A percentile compares a stretch with the other conserved stretches of the same genome.
phyloP scores from a whole-genome alignment of 2,797 vertebrate genomes.

The Columba guinea region DNA sequence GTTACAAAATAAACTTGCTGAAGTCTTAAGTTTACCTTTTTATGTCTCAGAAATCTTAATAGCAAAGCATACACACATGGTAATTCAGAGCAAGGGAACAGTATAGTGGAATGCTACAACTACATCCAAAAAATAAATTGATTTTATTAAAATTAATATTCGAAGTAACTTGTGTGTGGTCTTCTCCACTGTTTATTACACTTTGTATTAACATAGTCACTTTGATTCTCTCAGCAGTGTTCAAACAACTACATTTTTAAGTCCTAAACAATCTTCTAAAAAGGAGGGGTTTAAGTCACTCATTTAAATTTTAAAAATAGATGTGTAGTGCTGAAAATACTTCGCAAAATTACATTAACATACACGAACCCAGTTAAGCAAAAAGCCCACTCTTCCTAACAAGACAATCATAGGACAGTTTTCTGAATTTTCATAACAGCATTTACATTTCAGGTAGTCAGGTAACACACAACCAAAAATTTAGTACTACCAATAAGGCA shows the following conservation, averaged over 20 bases:
- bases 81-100: not conserved
- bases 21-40: not conserved
- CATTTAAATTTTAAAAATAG: not conserved
- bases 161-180: not conserved
- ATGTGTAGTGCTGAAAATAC: not conserved
- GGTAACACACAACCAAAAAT: not conserved
- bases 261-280: not conserved
- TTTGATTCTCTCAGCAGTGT: not conserved
- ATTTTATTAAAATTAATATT: not conserved
- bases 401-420: rapidly evolving
- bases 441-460: not conserved
- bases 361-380: not conserved
- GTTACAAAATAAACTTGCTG: not conserved
- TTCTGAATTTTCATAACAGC: rapidly evolving
- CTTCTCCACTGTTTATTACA: not conserved
- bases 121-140: not conserved
- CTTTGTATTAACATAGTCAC: not conserved
- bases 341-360: not conserved
- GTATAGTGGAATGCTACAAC: not conserved
- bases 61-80: rapidly evolving
- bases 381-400: not conserved
- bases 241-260: not conserved
- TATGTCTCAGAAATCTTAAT: not conserved
- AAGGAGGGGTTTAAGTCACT: rapidly evolving
- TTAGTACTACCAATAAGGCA: not conserved